A percentile compares a stretch with the other conserved stretches of the same genome.
phyloP scores from a whole-genome alignment of 2,888 invertebrate species.

The Diaperis boleti region DNA sequence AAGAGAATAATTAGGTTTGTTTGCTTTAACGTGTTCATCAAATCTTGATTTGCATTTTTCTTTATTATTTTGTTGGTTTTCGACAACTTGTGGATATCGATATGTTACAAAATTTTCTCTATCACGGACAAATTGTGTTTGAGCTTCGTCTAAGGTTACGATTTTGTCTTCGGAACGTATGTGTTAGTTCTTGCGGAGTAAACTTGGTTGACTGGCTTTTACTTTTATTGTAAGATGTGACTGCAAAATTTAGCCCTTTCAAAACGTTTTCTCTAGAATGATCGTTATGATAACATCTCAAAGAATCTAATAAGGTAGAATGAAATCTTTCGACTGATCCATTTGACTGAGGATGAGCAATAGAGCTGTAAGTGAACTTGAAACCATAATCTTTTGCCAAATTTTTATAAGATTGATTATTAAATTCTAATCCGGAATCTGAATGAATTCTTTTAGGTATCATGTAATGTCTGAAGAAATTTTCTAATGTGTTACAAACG shows the following conservation, averaged over 20 bases:
- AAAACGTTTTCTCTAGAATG: neutral
- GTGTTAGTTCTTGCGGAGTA: neutral
- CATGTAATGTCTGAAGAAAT: neutral
- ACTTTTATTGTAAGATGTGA: neutral
- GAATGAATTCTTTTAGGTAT: neutral
- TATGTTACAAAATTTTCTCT: neutral
- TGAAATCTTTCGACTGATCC: neutral
- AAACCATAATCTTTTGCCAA: neutral
- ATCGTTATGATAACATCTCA: neutral
- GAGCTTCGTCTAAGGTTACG: neutral
- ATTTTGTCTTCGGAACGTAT: neutral
- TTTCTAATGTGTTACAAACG: neutral
- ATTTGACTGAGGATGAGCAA: neutral
- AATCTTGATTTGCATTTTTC: neutral
- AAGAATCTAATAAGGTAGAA: neutral
- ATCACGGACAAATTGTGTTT: neutral
- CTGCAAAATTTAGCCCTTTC: neutral
- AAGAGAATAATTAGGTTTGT: neutral
- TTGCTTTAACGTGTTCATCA: neutral
- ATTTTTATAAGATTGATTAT: neutral
- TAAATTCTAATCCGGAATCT: neutral
- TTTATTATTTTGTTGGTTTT: neutral
- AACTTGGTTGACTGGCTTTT: neutral
- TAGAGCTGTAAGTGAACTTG: neutral
- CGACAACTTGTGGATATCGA: neutral